Evolutionary conservation across 2,888 invertebrate genomes (phyloP), one percentile per base, ranked within the genome.

Genomic region (Lasioglossum lativentre): DNA sequence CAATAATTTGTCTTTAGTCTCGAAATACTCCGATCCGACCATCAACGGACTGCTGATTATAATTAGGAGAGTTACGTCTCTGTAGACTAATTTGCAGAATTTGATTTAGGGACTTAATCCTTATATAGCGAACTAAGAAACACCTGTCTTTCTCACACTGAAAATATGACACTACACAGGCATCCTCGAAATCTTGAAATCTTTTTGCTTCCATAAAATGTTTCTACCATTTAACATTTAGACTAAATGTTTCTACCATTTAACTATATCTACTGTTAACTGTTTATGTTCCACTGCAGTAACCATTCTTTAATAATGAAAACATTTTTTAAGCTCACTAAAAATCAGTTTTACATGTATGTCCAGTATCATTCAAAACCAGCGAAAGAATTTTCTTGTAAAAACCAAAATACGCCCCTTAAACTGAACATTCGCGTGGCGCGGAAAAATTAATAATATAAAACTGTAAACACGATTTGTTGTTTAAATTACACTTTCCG

Each of bases 301-400:
- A 16, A 16, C 16, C 19, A 8, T 63, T 30, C 16, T 6, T 63
- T 63, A n/a, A 56, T 56, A n/a, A 5, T 19, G 19, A 30, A 30
- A 63, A 30, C 63, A 34, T 30, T 63, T 63, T 63, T 63, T 6
- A 34, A 30, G 63, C 34, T 19, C 30, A 34, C 63, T 30, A 63
- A 56, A n/a, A 56, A n/a, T n/a, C 56, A n/a, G n/a, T n/a, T 56
- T 56, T 56, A 56, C 56, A 56, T n/a, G 56, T 19, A 63, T 63
- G 34, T 63, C 30, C 30, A 30, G 16, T 16, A 63, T n/a, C 63
- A 27, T 63, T 63, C 56, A n/a, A 56, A n/a, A 56, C 12, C n/a
- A n/a, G n/a, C 23, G 12, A 56, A 56, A n/a, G n/a, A 12, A 4
- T 56, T 56, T n/a, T 12, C 1, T n/a, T n/a, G n/a, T n/a, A n/a